These are phyloP conservation scores for Heterochromis multidens DNA, from an alignment of 2,113 vertebrate genomes.

Conservation along the genomic window DNA sequence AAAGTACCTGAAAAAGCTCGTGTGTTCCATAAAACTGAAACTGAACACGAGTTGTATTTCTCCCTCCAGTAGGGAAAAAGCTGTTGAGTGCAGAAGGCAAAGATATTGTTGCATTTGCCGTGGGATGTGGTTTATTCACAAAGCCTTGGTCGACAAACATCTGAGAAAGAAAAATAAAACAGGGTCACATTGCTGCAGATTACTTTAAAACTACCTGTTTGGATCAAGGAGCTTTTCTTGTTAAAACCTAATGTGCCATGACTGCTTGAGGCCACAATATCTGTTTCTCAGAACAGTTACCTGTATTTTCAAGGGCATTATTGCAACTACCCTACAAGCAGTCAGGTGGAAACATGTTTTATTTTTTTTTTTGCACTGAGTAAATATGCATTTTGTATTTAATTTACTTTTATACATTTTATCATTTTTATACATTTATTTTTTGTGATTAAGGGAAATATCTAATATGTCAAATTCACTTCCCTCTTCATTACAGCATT, in stretches of 20 bases:
- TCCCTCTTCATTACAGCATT: not conserved
- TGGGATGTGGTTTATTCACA: slow-evolving; percentile 21
- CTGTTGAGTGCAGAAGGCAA: slow-evolving; percentile 74
- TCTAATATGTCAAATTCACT: not conserved
- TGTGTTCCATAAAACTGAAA: slow-evolving; percentile 84
- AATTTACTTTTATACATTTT: not conserved
- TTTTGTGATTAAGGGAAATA: not conserved
- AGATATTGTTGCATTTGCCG: slow-evolving; percentile 75
- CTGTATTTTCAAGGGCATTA: not conserved
- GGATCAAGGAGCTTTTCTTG: not conserved
- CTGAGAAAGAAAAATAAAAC: slow-evolving; percentile 57
- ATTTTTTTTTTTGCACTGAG: accelerated
- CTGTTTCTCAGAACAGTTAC: not conserved
- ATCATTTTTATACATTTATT: not conserved
- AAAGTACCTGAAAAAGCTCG: slow-evolving; percentile 82
- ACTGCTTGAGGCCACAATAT: not conserved
- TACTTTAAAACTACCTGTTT: not conserved
- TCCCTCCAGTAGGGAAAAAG: slow-evolving; percentile 43
- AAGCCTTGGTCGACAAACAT: slow-evolving; percentile 67
- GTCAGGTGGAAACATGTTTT: not conserved
- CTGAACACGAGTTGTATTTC: slow-evolving; percentile 75
- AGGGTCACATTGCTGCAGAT: not conserved
- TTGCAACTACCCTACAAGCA: not conserved
- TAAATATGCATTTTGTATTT: not conserved
- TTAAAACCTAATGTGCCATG: not conserved